phyloP scores from a whole-genome alignment of 2,888 invertebrate species.

The Bursaphelenchus okinawaensis region DNA sequence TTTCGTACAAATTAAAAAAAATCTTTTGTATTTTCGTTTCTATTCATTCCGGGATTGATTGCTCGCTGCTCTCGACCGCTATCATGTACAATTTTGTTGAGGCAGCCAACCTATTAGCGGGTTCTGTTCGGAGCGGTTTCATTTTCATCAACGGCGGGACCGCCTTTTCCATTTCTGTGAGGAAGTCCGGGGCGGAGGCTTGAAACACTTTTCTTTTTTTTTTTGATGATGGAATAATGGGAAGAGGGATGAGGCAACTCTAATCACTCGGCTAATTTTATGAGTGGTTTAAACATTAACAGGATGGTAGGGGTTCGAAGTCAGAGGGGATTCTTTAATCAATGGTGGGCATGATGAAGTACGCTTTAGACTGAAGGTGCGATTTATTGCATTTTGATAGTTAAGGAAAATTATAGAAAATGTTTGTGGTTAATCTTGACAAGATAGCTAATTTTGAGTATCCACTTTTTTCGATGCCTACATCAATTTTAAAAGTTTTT shows the following conservation, averaged over 20 bases:
- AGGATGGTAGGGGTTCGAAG: background rate
- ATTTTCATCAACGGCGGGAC: background rate
- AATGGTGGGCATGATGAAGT: no score
- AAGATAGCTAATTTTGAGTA: no score
- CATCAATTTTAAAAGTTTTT: no score
- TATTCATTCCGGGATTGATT: no score
- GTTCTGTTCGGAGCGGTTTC: background rate
- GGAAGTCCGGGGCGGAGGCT: background rate
- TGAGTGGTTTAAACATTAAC: background rate
- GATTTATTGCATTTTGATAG: background rate
- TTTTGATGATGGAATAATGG: background rate
- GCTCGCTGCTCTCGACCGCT: no score
- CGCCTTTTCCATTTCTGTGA: background rate
- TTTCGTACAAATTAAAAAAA: no score
- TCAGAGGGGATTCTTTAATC: background rate
- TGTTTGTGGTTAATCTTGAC: no score
- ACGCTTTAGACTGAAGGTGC: no score
- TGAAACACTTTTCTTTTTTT: background rate
- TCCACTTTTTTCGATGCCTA: no score
- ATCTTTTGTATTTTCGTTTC: no score
- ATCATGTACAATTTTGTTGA: no score
- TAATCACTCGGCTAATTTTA: background rate
- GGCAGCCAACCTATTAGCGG: background rate
- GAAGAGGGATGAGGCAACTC: background rate
- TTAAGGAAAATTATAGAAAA: no score